These are phyloP conservation scores for Macrocentrus cingulum DNA, from an alignment of 1,140 invertebrate genomes.

Conservation along the genomic window DNA sequence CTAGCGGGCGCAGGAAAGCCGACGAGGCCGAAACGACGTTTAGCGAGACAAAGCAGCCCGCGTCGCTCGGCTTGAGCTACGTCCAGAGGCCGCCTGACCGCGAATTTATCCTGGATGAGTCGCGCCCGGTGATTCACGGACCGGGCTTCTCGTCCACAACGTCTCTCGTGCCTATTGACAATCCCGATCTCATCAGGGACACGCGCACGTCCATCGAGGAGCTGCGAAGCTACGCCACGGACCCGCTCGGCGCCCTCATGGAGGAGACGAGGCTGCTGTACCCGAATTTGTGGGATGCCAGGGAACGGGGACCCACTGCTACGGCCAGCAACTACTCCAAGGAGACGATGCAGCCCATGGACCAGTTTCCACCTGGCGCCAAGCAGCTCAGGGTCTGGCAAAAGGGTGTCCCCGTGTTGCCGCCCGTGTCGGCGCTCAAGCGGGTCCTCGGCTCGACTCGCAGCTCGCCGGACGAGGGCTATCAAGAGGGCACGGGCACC, in stretches of 20 bases:
- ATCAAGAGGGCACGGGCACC: constrained; percentile 88
- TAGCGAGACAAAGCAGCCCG: constrained; percentile 39
- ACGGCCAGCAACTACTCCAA: constrained; percentile 65
- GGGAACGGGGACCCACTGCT: constrained; percentile 56
- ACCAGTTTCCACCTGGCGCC: constrained; percentile 60
- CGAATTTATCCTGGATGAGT: constrained; percentile 43
- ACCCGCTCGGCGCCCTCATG: constrained; percentile 59
- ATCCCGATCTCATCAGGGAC: constrained; percentile 82
- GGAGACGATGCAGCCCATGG: constrained; percentile 69
- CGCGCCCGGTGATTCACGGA: constrained; percentile 39
- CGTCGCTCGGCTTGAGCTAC: constrained; percentile 44
- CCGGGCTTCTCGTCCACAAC: constrained; percentile 69
- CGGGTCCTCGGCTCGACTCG: constrained; percentile 74
- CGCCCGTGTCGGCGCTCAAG: constrained; percentile 78
- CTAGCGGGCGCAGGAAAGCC: constrained; percentile 40
- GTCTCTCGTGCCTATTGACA: constrained; percentile 68
- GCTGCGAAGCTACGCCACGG: constrained; percentile 37
- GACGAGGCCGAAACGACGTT: constrained; percentile 51
- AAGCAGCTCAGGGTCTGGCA: constrained; percentile 84
- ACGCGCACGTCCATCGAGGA: constrained; percentile 57
- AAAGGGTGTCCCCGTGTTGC: constrained; percentile 77
- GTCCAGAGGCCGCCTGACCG: constrained; percentile 44
- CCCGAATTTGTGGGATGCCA: constrained; percentile 62
- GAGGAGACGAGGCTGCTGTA: constrained; percentile 76
- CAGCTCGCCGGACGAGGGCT: constrained; percentile 86